A percentile compares a stretch with the other conserved stretches of the same genome.
These are phyloP conservation scores for Cydia amplana DNA, from an alignment of 1,140 invertebrate genomes.

Conservation along the genomic window DNA sequence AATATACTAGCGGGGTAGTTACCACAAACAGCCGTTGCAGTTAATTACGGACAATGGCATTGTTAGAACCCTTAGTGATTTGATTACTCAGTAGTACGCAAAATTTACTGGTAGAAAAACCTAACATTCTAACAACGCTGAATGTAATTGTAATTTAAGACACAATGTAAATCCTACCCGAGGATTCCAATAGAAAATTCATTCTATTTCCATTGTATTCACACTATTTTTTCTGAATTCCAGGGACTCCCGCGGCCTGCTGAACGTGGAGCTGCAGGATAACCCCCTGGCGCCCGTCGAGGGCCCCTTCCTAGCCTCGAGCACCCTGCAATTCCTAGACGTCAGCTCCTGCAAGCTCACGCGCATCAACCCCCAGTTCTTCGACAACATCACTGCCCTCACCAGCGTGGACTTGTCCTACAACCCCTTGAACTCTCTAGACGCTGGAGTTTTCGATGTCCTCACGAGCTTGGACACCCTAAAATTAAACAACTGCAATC, in stretches of 20 bases:
- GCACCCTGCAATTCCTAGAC: constrained; percentile 84
- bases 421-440: constrained; percentile 82
- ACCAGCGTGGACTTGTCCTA: constrained; percentile 85
- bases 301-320: constrained; percentile 83
- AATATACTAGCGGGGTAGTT: too few relatives aligned
- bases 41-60: too few relatives aligned
- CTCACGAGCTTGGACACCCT: constrained; percentile 83
- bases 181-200: background rate
- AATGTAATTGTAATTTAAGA: too few relatives aligned
- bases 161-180: background rate
- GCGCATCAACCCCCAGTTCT: constrained; percentile 82
- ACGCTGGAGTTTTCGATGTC: constrained; percentile 82
- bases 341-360: constrained; percentile 83
- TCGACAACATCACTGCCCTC: constrained; percentile 83
- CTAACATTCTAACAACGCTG: too few relatives aligned
- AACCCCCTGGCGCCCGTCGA: constrained; percentile 83
- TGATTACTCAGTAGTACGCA: too few relatives aligned
- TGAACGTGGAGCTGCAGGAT: constrained; percentile 85
- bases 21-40: too few relatives aligned
- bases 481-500: constrained; percentile 83
- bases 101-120: background rate
- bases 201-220: background rate
- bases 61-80: too few relatives aligned
- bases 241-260: constrained; percentile 85
- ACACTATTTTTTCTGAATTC: constrained; percentile 49